These are phyloP conservation scores for Papilio polytes DNA, from an alignment of 1,140 invertebrate genomes.

Conservation along the genomic window DNA sequence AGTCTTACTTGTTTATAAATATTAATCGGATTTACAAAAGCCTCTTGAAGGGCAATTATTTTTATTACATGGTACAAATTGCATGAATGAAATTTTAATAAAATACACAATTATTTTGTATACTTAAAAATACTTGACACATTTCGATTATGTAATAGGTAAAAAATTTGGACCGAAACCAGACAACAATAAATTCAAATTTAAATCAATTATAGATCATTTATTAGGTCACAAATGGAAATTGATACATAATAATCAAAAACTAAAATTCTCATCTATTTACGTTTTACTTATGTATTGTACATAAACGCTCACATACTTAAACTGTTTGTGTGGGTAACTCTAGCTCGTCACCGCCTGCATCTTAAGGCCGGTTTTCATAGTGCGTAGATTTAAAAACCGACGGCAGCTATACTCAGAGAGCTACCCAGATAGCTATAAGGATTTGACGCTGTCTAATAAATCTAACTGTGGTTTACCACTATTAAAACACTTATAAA, in stretches of 20 bases:
- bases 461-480: background rate
- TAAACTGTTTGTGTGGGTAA: background rate
- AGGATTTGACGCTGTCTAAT: background rate
- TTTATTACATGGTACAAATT: no score
- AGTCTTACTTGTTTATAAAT: no score
- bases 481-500: background rate
- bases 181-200: conserved; percentile 14
- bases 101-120: background rate
- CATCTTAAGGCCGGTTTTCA: background rate
- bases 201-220: conserved; percentile 21
- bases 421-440: background rate
- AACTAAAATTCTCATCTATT: conserved; percentile 7
- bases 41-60: no score
- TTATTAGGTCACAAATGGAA: conserved; percentile 19
- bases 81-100: no score
- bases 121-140: background rate
- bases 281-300: background rate
- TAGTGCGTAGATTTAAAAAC: background rate
- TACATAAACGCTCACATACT: background rate
- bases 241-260: conserved; percentile 27
- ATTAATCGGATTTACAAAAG: no score
- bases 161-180: background rate
- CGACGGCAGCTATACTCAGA: background rate
- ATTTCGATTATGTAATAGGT: background rate
- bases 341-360: background rate